Conservation (phyloP, 2,113 vertebrate species). For the Urocitellus parryii region DNA sequence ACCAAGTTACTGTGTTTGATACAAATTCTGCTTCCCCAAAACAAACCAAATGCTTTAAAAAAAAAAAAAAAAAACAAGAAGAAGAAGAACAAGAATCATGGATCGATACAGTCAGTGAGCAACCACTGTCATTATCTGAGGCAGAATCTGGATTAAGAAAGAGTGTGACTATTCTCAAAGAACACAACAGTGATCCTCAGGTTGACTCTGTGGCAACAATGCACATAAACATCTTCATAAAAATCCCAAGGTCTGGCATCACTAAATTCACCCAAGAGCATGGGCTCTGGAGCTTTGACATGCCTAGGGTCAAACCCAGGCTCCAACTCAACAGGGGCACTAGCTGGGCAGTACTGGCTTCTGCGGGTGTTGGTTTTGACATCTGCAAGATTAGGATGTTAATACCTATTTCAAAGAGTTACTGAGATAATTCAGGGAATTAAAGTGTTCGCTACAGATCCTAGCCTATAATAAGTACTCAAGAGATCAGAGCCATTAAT, state of each 20-base stretch:
- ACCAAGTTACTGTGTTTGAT: not conserved
- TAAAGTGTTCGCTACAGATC: not conserved
- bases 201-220: not conserved
- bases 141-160: slow-evolving; percentile 35
- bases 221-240: not conserved
- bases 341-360: not conserved
- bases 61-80: too few species aligned
- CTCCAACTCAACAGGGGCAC: not conserved
- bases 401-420: not conserved
- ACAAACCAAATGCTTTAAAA: slow-evolving; percentile 12
- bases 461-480: not conserved
- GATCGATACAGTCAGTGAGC: not conserved
- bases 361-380: not conserved
- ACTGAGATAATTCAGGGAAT: not conserved
- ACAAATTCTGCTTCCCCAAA: not conserved
- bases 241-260: not conserved
- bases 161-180: slow-evolving; percentile 6
- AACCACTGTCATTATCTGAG: not conserved
- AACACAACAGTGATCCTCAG: not conserved
- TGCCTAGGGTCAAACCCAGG: not conserved
- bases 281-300: not conserved
- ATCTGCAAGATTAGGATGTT: not conserved
- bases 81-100: not conserved
- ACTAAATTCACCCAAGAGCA: not conserved
- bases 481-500: not conserved